Conservation (phyloP, 2,797 vertebrate genomes). For the Cynodonichthys magdalenae region DNA sequence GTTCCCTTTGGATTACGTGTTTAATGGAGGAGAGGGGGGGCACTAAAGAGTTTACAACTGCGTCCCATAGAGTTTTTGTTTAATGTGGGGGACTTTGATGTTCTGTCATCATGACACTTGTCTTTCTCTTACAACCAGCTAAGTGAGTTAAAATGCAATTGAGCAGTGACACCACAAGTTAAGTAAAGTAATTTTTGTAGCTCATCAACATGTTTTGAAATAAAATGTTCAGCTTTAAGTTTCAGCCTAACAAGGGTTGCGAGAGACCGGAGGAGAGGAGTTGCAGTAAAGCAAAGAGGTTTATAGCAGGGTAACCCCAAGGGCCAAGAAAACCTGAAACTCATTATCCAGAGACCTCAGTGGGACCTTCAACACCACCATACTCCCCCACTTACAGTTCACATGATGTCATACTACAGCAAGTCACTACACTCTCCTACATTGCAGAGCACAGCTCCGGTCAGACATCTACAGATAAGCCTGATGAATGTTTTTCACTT, state of each 20-base stretch:
- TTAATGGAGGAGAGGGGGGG: no score
- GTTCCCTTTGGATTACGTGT: no score
- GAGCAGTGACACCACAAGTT: no score
- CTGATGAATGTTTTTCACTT: conserved; percentile 49
- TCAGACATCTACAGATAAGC: conserved; percentile 59
- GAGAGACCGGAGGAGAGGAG: no score
- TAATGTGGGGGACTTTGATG: no score
- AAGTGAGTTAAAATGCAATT: no score
- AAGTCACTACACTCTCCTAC: conserved; percentile 42
- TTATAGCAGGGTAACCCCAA: conserved; percentile 41
- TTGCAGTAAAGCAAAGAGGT: neutral
- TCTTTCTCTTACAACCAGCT: no score
- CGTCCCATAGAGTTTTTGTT: no score
- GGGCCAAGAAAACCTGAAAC: conserved; percentile 70
- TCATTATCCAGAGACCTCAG: conserved; percentile 57
- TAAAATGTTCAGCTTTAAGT: neutral
- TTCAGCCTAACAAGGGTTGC: no score
- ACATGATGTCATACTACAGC: conserved; percentile 75
- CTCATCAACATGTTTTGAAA: neutral
- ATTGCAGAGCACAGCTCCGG: conserved; percentile 38
- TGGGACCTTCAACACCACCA: conserved; percentile 50
- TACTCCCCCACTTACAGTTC: conserved; percentile 60
- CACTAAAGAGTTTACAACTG: no score
- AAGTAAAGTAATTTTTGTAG: no score
- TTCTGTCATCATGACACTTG: no score